phyloP scores from a whole-genome alignment of 2,888 invertebrate genomes.

The Drosophila kuntzei region DNA sequence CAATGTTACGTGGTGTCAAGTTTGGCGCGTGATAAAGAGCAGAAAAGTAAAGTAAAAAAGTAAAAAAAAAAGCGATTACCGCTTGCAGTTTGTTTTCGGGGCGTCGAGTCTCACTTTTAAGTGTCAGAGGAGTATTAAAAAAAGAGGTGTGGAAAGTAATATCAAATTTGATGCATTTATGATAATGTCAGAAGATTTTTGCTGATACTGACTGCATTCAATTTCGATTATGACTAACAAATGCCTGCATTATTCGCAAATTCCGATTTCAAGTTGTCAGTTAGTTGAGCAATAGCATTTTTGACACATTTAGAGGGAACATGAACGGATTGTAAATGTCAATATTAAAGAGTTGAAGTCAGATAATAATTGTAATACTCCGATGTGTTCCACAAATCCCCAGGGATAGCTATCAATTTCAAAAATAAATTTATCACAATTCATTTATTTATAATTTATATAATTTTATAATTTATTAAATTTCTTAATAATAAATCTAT shows the following conservation, averaged over 20 bases:
- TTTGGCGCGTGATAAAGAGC: constrained; percentile 71
- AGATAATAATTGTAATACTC: background rate
- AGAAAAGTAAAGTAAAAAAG: constrained; percentile 26
- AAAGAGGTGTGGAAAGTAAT: constrained; percentile 13
- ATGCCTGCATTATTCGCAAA: constrained; percentile 45
- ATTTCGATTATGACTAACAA: constrained; percentile 51
- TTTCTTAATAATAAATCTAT: no score
- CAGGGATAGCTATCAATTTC: no score
- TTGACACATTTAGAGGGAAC: background rate
- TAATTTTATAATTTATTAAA: no score
- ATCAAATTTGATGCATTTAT: constrained; percentile 65
- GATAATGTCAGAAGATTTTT: constrained; percentile 61
- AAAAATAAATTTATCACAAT: no score
- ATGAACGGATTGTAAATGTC: background rate
- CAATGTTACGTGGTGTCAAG: constrained; percentile 43
- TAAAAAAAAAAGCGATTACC: constrained; percentile 32
- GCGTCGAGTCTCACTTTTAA: constrained; percentile 45
- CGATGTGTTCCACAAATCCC: background rate
- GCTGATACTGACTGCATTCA: constrained; percentile 45
- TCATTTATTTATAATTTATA: no score
- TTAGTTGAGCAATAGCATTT: background rate
- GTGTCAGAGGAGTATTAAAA: constrained; percentile 20
- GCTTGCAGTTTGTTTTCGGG: constrained; percentile 42
- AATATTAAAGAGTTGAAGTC: background rate
- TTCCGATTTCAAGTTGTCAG: constrained; percentile 9